Percentiles rank a stretch among this genome's conserved stretches.
Conservation (phyloP, 2,797 vertebrate species). For the Poeciliopsis paucimaculata region DNA sequence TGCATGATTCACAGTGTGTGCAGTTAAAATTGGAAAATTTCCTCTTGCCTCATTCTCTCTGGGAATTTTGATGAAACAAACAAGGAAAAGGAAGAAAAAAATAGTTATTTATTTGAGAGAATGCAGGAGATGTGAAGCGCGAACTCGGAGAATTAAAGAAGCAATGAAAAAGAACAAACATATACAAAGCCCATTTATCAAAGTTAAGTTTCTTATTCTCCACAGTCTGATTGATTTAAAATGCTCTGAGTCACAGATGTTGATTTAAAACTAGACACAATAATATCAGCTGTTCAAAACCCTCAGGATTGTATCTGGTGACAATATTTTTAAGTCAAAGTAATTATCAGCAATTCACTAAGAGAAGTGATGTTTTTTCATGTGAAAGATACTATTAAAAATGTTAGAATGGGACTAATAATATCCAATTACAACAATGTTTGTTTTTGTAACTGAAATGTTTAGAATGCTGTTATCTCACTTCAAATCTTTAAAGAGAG, state of each 20-base stretch:
- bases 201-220: not conserved
- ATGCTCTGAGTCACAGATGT: not conserved
- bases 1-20: slow-evolving; percentile 22
- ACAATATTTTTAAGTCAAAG: not conserved
- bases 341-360: not conserved
- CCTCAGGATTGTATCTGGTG: not conserved
- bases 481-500: not conserved
- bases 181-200: not conserved
- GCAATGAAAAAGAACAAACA: not conserved
- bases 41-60: slow-evolving; percentile 16
- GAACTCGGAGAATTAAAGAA: not conserved
- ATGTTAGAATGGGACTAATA: not conserved
- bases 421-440: not conserved
- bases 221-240: not conserved
- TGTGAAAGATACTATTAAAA: not conserved
- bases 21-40: slow-evolving; percentile 39
- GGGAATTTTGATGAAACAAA: slow-evolving; percentile 12
- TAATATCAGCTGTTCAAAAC: not conserved
- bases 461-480: not conserved
- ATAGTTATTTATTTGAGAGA: slow-evolving; percentile 1
- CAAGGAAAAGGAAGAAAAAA: not conserved
- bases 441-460: not conserved
- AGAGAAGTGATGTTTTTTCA: not conserved
- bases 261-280: not conserved
- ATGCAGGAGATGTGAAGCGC: not conserved